phyloP scores from a whole-genome alignment of 1,140 invertebrate genomes.

The Condylostylus longicornis region DNA sequence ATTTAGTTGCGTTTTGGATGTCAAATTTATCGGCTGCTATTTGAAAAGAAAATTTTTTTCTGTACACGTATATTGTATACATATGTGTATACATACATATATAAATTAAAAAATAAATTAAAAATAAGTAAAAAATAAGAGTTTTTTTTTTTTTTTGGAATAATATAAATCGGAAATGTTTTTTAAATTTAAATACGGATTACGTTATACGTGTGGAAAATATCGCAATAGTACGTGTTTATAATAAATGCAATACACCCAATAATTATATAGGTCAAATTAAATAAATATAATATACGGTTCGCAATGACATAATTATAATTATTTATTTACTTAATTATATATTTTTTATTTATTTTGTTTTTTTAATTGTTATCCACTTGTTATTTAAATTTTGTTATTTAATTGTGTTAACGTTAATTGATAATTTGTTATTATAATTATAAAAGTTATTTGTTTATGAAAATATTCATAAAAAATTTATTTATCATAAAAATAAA shows the following conservation, averaged over 20 bases:
- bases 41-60: neutral
- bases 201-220: no score
- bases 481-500: no score
- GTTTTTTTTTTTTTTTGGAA: neutral
- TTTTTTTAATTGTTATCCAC: no score
- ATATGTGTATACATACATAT: neutral
- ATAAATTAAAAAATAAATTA: neutral
- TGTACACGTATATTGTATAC: neutral
- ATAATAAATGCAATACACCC: no score
- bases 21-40: constrained; percentile 25
- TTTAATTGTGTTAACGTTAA: no score
- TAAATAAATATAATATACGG: constrained; percentile 6
- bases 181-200: constrained; percentile 1
- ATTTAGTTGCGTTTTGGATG: constrained; percentile 33
- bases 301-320: constrained; percentile 7
- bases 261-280: no score
- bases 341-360: no score
- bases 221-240: no score
- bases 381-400: no score
- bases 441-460: no score
- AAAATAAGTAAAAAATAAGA: constrained; percentile 3
- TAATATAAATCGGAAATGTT: neutral
- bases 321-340: constrained; percentile 8
- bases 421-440: no score
- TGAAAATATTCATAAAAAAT: no score